phyloP scores from a whole-genome alignment of 2,888 invertebrate species.

The Nymphalis polychloros region DNA sequence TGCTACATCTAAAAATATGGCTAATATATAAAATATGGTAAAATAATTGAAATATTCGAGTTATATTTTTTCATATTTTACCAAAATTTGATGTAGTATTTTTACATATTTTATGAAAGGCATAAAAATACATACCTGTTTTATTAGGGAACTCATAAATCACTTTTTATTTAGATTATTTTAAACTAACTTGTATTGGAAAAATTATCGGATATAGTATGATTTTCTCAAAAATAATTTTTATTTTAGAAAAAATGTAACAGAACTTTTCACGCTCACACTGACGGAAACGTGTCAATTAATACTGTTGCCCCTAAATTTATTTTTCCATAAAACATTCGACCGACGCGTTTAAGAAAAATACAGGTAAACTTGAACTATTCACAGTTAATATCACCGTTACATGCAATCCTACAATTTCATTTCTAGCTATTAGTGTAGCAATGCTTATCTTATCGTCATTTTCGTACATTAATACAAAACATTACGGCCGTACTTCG shows the following conservation, averaged over 20 bases:
- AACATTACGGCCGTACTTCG: conserved; percentile 61
- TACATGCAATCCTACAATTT: conserved; percentile 79
- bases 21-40: neutral
- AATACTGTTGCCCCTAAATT: conserved; percentile 48
- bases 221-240: conserved; percentile 17
- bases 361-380: conserved; percentile 67
- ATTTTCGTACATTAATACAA: conserved; percentile 71
- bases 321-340: conserved; percentile 58
- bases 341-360: conserved; percentile 57
- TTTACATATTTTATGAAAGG: conserved; percentile 1
- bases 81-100: conserved; percentile 4
- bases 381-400: conserved; percentile 75
- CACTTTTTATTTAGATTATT: conserved; percentile 15
- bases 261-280: conserved; percentile 37
- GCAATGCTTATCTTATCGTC: conserved; percentile 72
- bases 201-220: neutral
- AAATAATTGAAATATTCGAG: neutral
- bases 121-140: conserved; percentile 32
- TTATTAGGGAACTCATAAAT: conserved; percentile 19
- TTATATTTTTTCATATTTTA: conserved; percentile 1
- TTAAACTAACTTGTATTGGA: conserved; percentile 8
- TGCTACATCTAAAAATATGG: neutral
- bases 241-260: conserved; percentile 8
- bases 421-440: conserved; percentile 73
- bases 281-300: conserved; percentile 39